Base-by-base conservation (phyloP, 2,113 vertebrate species). In the Paraplagusia blochii region DNA sequence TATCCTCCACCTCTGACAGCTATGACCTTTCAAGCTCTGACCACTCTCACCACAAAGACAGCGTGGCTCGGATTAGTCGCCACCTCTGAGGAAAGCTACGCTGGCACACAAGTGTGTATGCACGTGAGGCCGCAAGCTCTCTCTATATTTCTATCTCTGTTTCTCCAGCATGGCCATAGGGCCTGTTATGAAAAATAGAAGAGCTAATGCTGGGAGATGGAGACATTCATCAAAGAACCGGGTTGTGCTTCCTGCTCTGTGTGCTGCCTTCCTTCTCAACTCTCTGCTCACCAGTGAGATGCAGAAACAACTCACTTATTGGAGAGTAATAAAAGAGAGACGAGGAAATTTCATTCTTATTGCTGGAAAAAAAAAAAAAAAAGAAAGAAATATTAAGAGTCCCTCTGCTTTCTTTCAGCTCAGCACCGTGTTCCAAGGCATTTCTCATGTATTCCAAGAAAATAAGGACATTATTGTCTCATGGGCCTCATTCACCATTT, bases 171-270 rank as follows among this genome's bases (percentile, higher is more conserved):
- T 57, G 85, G 85, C 83, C 81, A 40, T 76, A 65, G 74, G 76
- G 76, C 80, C 78, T 17, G 72, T 76, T 77, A 84, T 89, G 87
- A 91, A 88, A 91, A 89, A 90, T 90, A 88, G 87, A 89, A 82
- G 83, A 83, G 80, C 82, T 91, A 89, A 90, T 89, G 86, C 88
- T 78, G 79, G 76, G 60, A 86, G 89, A 91, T 81, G 86, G 88
- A 87, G 75, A 82, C 89, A 90, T 91, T 90, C 80, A 91, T 90
- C 90, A 90, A 82, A 85, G 76, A 79, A 49, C 64, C 19, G 75
- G 57, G 64, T 52, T 71, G 76, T 71, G 67, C 68, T 76, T 67
- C 69, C 70, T 76, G 68, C 67, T 78, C 70, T 79, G 72, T 82
- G 66, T 63, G 68, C 76, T 53, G 72, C 75, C 66, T 71, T 66